These are phyloP conservation scores for Saccostrea cuccullata DNA, from an alignment of 1,140 invertebrate species.

Conservation along the genomic window DNA sequence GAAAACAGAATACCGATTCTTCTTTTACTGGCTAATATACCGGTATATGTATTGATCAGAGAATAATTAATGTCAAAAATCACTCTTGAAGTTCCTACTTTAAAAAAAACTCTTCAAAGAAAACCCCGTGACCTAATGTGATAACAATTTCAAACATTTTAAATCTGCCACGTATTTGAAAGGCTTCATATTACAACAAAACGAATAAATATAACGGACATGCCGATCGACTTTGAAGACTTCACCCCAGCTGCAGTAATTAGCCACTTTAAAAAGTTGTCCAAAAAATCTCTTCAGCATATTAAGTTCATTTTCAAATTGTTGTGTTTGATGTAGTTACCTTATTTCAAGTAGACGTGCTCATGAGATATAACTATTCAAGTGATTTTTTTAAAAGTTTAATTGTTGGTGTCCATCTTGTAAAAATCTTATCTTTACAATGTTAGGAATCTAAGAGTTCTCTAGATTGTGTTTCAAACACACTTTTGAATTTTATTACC, in stretches of 20 bases:
- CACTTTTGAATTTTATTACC: conserved; percentile 19
- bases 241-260: neutral
- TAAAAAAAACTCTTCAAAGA: neutral
- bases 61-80: neutral
- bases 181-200: conserved; percentile 3
- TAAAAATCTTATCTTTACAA: neutral
- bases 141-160: conserved; percentile 35
- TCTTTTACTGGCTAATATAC: neutral
- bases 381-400: no score
- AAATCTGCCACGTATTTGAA: conserved; percentile 12
- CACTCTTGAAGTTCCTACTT: neutral
- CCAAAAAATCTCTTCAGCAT: neutral
- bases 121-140: conserved; percentile 19
- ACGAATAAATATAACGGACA: neutral
- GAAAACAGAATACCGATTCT: neutral
- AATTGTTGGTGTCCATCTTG: neutral
- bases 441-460: conserved; percentile 7
- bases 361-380: no score
- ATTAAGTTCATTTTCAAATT: neutral
- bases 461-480: conserved; percentile 21
- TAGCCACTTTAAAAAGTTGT: neutral
- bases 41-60: neutral
- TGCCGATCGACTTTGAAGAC: conserved; percentile 1
- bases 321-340: no score
- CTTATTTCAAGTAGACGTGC: no score